Evolutionary conservation across 2,113 vertebrate species (phyloP), one percentile per base, ranked within the genome.

Genomic region (Corythornis madagascariensis): DNA sequence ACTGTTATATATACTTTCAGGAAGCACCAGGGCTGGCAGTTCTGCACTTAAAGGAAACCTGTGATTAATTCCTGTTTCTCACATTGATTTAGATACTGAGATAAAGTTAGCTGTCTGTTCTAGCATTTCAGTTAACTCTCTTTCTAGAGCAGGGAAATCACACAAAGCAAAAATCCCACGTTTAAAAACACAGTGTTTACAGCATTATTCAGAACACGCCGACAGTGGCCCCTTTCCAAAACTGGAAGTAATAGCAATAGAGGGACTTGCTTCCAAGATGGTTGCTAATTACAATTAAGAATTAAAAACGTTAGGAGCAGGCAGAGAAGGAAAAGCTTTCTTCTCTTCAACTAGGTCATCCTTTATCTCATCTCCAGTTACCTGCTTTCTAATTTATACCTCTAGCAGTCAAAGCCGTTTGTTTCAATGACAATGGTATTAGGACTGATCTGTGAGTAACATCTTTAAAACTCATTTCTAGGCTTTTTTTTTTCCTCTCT

Each of bases 361-460:
- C 79, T 95, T 89, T 83, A 89, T 47, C 75, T 63, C 48, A 60
- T 71, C 65, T 59, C 67, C 75, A 64, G 89, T 45, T 78, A 94
- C 88, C 82, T 92, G 85, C 72, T 76, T 92, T 89, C 82, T 88
- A 85, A 90, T 95, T 95, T 89, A 77, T 72, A 91, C 45, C 79
- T 91, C 78, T 77, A 77, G 73, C 64, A 64, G 53, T 69, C 83
- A 93, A 85, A 93, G 70, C 65, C 9, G 0, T 86, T 90, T 91
- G 72, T 92, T 94, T 77, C 85, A 89, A 33, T 77, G 56, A 82
- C 2, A 53, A 79, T 2, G 5, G 76, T 71, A 89, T 80, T 82
- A 88, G 55, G 9, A 66, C 40, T 81, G 82, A 80, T 91, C 80
- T 86, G 35, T 33, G 77, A 89, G 78, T 80, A 90, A 86, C 45